A percentile compares a stretch with the other conserved stretches of the same genome.
Evolutionary conservation across 2,113 vertebrate genomes (phyloP).

Genomic region (Laticauda colubrina): DNA sequence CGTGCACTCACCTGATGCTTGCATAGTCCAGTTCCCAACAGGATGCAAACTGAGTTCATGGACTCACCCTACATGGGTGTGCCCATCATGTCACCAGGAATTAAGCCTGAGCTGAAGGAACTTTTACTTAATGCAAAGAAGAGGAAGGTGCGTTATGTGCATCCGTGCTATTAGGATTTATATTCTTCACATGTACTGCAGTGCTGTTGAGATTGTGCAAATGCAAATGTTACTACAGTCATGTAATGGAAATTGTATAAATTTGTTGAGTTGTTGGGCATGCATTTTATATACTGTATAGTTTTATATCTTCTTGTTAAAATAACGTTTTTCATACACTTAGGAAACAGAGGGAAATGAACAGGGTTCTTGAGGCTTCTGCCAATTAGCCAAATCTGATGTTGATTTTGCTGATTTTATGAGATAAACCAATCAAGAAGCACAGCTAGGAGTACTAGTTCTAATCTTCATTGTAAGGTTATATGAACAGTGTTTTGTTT

Average conservation of each 20-base stretch:
- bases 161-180: background rate
- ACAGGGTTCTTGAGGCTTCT: background rate
- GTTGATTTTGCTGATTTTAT: background rate
- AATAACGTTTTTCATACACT: background rate
- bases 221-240: background rate
- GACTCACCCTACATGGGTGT: background rate
- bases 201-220: background rate
- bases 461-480: background rate
- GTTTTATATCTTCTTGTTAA: background rate
- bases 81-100: background rate
- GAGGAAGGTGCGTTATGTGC: too few relatives aligned
- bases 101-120: background rate
- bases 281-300: background rate
- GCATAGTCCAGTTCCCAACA: background rate
- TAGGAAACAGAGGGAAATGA: background rate
- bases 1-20: background rate
- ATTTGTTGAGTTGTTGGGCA: background rate
- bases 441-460: background rate
- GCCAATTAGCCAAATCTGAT: background rate
- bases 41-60: background rate
- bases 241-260: background rate
- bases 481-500: background rate
- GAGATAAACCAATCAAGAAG: background rate
- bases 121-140: background rate
- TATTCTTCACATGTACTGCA: background rate